Evolutionary conservation across 2,888 invertebrate species (phyloP).

Genomic region (Cephalotes varians): DNA sequence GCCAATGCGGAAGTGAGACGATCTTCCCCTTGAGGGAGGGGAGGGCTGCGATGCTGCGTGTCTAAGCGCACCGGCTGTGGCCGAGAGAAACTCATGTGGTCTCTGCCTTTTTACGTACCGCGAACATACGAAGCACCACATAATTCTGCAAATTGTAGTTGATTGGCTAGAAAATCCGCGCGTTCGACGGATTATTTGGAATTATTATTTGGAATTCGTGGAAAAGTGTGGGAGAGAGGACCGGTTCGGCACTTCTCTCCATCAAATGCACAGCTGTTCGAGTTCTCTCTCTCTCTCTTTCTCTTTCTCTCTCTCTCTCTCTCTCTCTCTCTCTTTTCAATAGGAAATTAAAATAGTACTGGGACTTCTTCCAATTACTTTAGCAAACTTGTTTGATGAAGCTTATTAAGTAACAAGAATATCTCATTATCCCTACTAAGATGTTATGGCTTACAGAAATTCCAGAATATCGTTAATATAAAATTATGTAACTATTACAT

Average conservation of each 20-base stretch:
- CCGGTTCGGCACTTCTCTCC: conserved; percentile 7
- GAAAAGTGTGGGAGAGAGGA: not conserved
- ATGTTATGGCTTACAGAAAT: conserved; percentile 8
- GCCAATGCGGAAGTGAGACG: too few relatives aligned
- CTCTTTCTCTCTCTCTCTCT: too few relatives aligned
- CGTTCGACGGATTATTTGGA: conserved; percentile 25
- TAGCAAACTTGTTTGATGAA: conserved; percentile 6
- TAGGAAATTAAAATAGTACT: conserved; percentile 24
- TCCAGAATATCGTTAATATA: conserved; percentile 21
- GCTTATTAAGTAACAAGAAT: not conserved
- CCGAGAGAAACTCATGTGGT: conserved; percentile 3
- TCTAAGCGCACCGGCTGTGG: too few relatives aligned
- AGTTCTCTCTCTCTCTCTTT: too few relatives aligned
- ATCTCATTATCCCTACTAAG: not conserved
- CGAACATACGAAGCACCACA: not conserved
- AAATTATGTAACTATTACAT: too few relatives aligned
- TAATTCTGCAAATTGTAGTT: conserved; percentile 22
- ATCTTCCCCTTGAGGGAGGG: too few relatives aligned
- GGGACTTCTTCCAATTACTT: not conserved
- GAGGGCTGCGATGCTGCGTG: too few relatives aligned
- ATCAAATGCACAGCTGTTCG: conserved; percentile 17
- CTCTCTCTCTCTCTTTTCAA: too few relatives aligned
- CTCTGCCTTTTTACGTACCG: conserved; percentile 10
- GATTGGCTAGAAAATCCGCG: conserved; percentile 22
- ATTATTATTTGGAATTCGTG: not conserved